These are phyloP conservation scores for Sycobia sp. DNA, from an alignment of 1,140 invertebrate species.

Conservation along the genomic window DNA sequence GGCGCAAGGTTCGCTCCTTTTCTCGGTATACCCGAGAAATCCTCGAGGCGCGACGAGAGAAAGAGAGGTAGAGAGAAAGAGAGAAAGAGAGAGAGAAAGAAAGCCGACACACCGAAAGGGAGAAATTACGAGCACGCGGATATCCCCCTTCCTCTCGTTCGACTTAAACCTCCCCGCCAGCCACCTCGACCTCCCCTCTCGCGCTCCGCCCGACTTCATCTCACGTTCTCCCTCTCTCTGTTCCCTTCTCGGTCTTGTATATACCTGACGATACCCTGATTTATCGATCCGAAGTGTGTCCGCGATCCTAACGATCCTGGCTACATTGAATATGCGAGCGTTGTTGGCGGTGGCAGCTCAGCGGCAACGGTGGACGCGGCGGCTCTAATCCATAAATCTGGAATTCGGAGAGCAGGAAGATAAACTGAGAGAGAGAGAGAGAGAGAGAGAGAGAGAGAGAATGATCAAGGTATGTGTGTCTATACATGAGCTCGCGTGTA, in stretches of 20 bases:
- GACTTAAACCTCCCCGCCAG: no score
- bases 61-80: no score
- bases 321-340: constrained; percentile 8
- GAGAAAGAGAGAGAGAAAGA: no score
- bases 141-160: no score
- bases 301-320: constrained; percentile 17
- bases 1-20: no score
- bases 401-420: constrained; percentile 8
- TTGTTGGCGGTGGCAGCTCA: no score
- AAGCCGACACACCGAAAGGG: not conserved
- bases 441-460: no score
- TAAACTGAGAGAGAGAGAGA: no score
- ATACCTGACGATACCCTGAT: constrained; percentile 30
- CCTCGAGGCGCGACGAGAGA: constrained; percentile 9
- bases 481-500: no score
- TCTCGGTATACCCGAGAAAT: constrained; percentile 19
- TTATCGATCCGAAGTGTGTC: constrained; percentile 23
- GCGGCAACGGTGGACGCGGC: no score
- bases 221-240: constrained; percentile 21
- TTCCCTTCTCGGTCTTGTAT: no score
- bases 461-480: no score
- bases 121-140: constrained; percentile 24
- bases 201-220: constrained; percentile 1
- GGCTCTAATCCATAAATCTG: constrained; percentile 23
- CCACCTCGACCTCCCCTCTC: not conserved